phyloP scores from a whole-genome alignment of 2,888 invertebrate species.

The Psylliodes chrysocephalus region DNA sequence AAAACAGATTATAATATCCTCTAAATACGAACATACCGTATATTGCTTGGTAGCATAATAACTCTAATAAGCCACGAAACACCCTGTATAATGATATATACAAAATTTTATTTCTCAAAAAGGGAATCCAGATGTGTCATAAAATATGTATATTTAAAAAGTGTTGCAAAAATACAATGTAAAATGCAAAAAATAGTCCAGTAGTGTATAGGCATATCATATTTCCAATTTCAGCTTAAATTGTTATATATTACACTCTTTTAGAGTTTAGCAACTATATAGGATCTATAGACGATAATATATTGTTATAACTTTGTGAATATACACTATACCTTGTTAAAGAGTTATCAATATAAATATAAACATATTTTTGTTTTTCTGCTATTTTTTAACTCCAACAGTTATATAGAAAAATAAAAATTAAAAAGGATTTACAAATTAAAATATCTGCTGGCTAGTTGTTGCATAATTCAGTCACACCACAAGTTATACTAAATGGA shows the following conservation, averaged over 20 bases:
- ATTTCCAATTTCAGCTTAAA: conserved; percentile 44
- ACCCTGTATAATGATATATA: too few relatives aligned
- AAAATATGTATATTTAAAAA: conserved; percentile 19
- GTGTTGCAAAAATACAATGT: conserved; percentile 32
- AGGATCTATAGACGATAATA: conserved; percentile 52
- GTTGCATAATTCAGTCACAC: conserved; percentile 1
- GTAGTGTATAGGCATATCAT: conserved; percentile 61
- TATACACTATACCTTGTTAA: conserved; percentile 54
- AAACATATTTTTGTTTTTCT: conserved; percentile 28
- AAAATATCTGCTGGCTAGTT: not conserved
- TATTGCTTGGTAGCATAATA: too few relatives aligned
- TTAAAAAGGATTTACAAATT: not conserved
- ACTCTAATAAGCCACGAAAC: too few relatives aligned
- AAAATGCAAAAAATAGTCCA: conserved; percentile 57
- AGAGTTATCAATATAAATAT: conserved; percentile 43
- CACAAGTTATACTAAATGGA: too few relatives aligned
- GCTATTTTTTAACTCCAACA: conserved; percentile 10
- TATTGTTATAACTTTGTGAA: conserved; percentile 57
- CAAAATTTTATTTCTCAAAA: too few relatives aligned
- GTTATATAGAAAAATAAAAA: conserved; percentile 14
- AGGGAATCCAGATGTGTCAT: conserved; percentile 3
- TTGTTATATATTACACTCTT: conserved; percentile 44
- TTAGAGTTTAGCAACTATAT: conserved; percentile 46
- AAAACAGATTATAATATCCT: too few relatives aligned
- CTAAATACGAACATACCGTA: too few relatives aligned